Evolutionary conservation across 1,140 invertebrate species (phyloP).

Genomic region (Drosophila watanabei): DNA sequence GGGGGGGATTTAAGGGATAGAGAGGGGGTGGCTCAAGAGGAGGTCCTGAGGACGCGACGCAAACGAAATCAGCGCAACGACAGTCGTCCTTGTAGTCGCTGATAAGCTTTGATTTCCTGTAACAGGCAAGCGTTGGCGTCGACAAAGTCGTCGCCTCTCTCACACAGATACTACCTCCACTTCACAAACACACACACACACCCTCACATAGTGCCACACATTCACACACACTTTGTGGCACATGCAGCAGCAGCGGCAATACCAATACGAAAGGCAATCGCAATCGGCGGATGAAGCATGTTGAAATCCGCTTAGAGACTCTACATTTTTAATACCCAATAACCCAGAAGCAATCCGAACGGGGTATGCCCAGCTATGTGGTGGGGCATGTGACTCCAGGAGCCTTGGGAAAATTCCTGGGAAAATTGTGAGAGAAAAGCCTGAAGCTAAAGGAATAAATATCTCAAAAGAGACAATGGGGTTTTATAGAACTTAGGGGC

Average conservation of each 20-base stretch:
- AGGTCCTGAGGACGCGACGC: conserved; percentile 23
- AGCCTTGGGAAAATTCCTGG: not conserved
- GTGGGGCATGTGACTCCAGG: not conserved
- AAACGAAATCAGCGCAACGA: conserved; percentile 59
- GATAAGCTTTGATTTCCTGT: conserved; percentile 68
- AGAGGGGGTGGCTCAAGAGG: not conserved
- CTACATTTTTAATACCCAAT: conserved; percentile 57
- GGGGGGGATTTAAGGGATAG: not conserved
- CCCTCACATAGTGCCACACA: not conserved
- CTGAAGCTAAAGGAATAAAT: not conserved
- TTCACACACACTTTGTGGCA: conserved; percentile 20
- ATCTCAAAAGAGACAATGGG: not conserved
- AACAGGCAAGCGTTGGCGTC: conserved; percentile 48
- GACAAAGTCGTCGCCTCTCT: conserved; percentile 50
- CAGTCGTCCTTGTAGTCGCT: conserved; percentile 62
- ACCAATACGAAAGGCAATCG: conserved; percentile 37
- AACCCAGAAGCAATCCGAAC: conserved; percentile 24
- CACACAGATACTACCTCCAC: conserved; percentile 9
- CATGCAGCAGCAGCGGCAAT: conserved; percentile 27
- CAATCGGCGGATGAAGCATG: conserved; percentile 50
- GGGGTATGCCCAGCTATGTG: conserved; percentile 23
- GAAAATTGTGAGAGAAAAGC: conserved; percentile 3
- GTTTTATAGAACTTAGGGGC: not conserved
- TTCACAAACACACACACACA: not conserved
- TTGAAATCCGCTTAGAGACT: conserved; percentile 56